phyloP scores from a whole-genome alignment of 2,797 vertebrate species.

The Chrosomus eos region DNA sequence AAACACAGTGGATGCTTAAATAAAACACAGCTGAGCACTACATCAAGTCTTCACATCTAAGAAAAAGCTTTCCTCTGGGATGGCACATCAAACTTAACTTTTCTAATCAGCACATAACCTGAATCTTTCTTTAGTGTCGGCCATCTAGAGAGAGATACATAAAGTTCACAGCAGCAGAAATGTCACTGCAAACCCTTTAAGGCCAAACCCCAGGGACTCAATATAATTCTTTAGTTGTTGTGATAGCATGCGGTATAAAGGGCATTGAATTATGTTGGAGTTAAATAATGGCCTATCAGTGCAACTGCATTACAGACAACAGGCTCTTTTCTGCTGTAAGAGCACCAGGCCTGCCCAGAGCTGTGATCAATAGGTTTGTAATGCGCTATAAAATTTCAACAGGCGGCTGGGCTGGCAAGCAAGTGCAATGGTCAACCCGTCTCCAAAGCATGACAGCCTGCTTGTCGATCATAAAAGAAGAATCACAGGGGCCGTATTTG shows the following conservation, averaged over 20 bases:
- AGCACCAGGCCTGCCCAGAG: conserved; percentile 50
- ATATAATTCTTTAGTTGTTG: conserved; percentile 48
- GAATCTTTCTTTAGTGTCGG: conserved; percentile 35
- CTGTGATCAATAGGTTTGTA: conserved; percentile 58
- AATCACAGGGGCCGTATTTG: conserved; percentile 36
- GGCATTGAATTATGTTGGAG: conserved; percentile 51
- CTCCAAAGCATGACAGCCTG: conserved; percentile 42
- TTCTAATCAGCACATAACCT: conserved; percentile 12
- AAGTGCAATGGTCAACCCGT: not conserved
- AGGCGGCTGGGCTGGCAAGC: conserved; percentile 23
- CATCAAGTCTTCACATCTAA: conserved; percentile 8
- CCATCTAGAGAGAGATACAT: conserved; percentile 25
- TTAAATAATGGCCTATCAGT: conserved; percentile 61
- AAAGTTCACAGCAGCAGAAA: conserved; percentile 48
- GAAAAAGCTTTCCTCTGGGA: not conserved
- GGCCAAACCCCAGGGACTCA: conserved; percentile 33
- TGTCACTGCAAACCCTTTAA: conserved; percentile 34
- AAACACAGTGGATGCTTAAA: not conserved
- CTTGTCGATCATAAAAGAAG: conserved; percentile 44
- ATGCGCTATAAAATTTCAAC: conserved; percentile 56
- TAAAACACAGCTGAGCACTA: not conserved
- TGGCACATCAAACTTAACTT: not conserved
- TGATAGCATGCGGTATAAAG: conserved; percentile 50
- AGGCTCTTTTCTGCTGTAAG: conserved; percentile 51
- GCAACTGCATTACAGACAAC: conserved; percentile 54